Conservation (phyloP, 53 echinoderm and acorn worm genomes). For the Temnopleurus reevesii region DNA sequence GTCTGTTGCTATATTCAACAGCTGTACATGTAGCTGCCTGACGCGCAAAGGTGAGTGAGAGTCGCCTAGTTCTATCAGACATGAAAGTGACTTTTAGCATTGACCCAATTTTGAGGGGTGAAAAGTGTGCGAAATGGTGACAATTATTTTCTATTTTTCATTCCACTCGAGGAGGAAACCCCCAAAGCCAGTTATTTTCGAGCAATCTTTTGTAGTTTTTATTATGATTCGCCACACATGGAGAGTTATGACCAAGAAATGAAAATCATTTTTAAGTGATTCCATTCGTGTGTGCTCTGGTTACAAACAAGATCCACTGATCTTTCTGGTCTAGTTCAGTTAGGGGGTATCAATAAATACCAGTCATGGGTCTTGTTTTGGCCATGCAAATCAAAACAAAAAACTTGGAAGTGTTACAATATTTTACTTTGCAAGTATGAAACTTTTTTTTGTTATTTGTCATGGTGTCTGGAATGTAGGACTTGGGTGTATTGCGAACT, state of each 20-base stretch:
- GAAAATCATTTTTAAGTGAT: conserved; percentile 44
- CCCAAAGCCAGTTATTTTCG: conserved; percentile 26
- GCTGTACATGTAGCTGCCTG: no score
- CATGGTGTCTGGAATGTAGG: no score
- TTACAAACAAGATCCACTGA: neutral
- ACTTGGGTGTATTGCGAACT: no score
- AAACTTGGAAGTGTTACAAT: conserved; percentile 15
- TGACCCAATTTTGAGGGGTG: neutral
- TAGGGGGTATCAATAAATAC: neutral
- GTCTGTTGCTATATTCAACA: no score
- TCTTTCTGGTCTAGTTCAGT: neutral
- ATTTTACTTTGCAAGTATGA: neutral
- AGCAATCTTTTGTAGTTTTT: conserved; percentile 20
- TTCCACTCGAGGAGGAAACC: neutral
- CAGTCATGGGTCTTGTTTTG: neutral
- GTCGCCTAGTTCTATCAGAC: neutral
- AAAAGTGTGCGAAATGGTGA: neutral
- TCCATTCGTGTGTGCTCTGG: conserved; percentile 30
- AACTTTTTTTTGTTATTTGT: no score
- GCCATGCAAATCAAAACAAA: conserved; percentile 17
- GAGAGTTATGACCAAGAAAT: conserved; percentile 41
- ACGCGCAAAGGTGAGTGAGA: neutral
- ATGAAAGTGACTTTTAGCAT: neutral
- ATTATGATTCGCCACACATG: conserved; percentile 44
- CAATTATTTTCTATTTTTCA: neutral